Percentiles rank a stretch among this genome's conserved stretches.
phyloP scores from a whole-genome alignment of 2,888 invertebrate genomes.

The Mellilla xanthometata region DNA sequence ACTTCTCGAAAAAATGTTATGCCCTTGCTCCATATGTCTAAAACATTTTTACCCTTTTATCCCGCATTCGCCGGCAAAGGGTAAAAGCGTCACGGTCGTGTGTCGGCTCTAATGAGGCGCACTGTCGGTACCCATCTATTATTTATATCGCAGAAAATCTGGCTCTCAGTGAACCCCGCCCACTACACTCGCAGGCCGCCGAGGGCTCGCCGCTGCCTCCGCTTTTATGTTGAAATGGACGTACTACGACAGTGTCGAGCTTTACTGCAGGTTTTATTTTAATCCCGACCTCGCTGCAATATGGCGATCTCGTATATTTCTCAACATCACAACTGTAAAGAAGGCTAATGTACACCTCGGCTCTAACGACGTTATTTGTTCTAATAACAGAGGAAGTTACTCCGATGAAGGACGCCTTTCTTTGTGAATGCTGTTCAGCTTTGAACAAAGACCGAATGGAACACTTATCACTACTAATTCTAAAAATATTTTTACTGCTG shows the following conservation, averaged over 20 bases:
- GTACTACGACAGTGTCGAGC: constrained; percentile 6
- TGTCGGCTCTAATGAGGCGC: constrained; percentile 36
- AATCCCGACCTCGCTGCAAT: constrained; percentile 18
- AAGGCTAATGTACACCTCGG: constrained; percentile 10
- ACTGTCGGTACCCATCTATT: constrained; percentile 39
- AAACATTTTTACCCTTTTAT: constrained; percentile 3
- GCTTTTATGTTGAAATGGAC: constrained; percentile 23
- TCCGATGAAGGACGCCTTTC: constrained; percentile 10
- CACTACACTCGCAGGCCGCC: constrained; percentile 11
- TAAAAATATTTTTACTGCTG: constrained; percentile 2
- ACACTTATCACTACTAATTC: constrained; percentile 11
- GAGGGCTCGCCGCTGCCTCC: constrained; percentile 15
- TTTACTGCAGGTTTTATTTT: constrained; percentile 20
- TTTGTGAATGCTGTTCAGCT: constrained; percentile 7
- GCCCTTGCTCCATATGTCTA: not conserved
- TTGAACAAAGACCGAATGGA: constrained; percentile 9
- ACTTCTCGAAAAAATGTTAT: too few species aligned
- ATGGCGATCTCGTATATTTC: constrained; percentile 10
- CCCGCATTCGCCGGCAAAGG: constrained; percentile 10
- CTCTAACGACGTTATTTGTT: constrained; percentile 14
- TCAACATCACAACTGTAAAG: constrained; percentile 17
- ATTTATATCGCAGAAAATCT: constrained; percentile 47
- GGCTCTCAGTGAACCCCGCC: constrained; percentile 25
- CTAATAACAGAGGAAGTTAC: constrained; percentile 15
- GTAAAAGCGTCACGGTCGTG: constrained; percentile 27